Evolutionary conservation across 1,140 invertebrate genomes (phyloP).

Genomic region (Pogonomyrmex barbatus): DNA sequence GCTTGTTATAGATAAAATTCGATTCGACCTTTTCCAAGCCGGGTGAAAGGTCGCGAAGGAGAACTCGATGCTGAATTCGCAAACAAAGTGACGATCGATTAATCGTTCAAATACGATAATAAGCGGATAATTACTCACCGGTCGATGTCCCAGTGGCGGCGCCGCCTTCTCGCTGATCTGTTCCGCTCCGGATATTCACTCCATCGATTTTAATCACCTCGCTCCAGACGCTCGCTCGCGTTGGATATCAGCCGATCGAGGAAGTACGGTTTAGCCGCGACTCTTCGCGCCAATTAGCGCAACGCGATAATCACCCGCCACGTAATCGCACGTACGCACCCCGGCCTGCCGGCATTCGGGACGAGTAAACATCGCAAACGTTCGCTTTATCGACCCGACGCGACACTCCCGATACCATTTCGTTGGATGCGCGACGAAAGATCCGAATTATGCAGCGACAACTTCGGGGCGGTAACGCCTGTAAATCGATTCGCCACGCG

Average conservation of each 20-base stretch:
- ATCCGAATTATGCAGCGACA: neutral
- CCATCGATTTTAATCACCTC: neutral
- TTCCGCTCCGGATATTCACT: neutral
- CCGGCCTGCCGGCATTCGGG: neutral
- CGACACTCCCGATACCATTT: neutral
- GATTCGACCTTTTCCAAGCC: neutral
- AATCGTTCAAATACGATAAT: neutral
- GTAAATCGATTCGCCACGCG: neutral
- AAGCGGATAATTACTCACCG: neutral
- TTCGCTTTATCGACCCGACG: slow-evolving; percentile 5
- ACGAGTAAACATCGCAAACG: slow-evolving; percentile 8
- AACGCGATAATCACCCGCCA: neutral
- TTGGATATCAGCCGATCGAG: neutral
- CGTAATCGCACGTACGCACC: slow-evolving; percentile 11
- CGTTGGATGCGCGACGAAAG: neutral
- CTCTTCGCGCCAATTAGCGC: slow-evolving; percentile 5
- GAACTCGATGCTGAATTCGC: neutral
- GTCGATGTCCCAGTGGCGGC: neutral
- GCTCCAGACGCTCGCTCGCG: neutral
- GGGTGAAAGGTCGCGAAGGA: neutral
- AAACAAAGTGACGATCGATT: neutral
- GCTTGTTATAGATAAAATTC: slow-evolving; percentile 12
- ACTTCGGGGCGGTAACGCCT: neutral
- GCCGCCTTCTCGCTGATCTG: neutral
- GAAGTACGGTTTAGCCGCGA: neutral